Evolutionary conservation across 2,113 vertebrate genomes (phyloP).

Genomic region (Ammospiza nelsoni): DNA sequence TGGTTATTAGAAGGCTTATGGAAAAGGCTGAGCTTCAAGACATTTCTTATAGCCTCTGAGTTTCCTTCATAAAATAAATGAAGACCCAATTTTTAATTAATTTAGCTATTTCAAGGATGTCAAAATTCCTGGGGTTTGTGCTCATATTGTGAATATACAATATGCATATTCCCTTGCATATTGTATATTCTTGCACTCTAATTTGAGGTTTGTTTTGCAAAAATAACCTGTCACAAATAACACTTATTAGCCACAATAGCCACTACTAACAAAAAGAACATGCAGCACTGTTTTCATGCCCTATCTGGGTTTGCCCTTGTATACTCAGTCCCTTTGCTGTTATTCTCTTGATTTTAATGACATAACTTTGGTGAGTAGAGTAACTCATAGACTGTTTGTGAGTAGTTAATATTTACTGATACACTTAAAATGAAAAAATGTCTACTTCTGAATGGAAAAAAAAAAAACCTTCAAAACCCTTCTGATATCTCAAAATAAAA

Average conservation of each 20-base stretch:
- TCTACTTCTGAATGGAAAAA: not conserved
- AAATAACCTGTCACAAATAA: not conserved
- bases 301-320: not conserved
- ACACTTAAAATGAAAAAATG: not conserved
- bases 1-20: not conserved
- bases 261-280: not conserved
- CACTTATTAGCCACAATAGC: not conserved
- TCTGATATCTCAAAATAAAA: not conserved
- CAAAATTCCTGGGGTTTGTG: not conserved
- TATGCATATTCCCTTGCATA: not conserved
- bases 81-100: not conserved
- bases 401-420: not conserved
- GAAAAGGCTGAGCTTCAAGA: not conserved
- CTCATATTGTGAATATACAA: too few species aligned
- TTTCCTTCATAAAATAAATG: not conserved
- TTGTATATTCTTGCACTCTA: not conserved
- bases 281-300: not conserved
- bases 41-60: not conserved
- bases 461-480: not conserved
- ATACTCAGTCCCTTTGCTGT: not conserved
- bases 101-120: not conserved
- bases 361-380: not conserved
- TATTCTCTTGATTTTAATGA: not conserved
- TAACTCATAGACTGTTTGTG: not conserved
- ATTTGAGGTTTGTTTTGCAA: not conserved